Base-by-base conservation (phyloP, 2,113 vertebrate genomes). In the Gavia stellata region DNA sequence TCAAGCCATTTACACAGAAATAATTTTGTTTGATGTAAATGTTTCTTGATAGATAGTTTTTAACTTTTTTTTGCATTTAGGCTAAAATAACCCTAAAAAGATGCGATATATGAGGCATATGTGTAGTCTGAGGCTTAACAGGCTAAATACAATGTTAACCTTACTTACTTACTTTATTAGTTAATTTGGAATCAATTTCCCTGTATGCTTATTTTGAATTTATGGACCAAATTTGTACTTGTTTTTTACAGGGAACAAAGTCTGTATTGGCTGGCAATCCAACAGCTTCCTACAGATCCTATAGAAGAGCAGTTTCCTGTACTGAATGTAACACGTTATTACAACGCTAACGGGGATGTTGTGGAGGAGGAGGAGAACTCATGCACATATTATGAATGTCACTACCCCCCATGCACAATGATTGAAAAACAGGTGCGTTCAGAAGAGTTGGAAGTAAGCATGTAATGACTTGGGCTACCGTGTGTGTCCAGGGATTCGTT, bases 331-430 rank as follows among this genome's bases (percentile, higher is more conserved):
- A 99, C 99, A 2, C 99, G 99, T 79, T 99, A 99, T 92, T 99
- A 99, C 96, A 99, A 99, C 1, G 99, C 99, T 92, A 99, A 99
- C 2, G 99, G 99, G 81, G 99, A 99, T 29, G 99, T 99, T 75
- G 99, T 99, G 88, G 99, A 99, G 96, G 99, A 99, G 94, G 99
- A 99, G 42, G 99, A 99, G 96, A 99, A 99, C 88, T 99, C 99
- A 13, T 99, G 99, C 96, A 99, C 99, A 25, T 99, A 99, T 50
- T 99, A 99, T 4, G 99, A 99, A 98, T 99, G 99, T 98, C 99
- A 99, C 94, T 99, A 99, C 97, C 99, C 99, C 2, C 99, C 99
- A 3, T 99, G 99, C 97, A 99, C 99, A 45, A 98, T 99, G 97
- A 99, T 99, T 25, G 99, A 99, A 96, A 99, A 99, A 96, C 99